phyloP scores from a whole-genome alignment of 1,140 invertebrate genomes.

The Nasonia vitripennis region DNA sequence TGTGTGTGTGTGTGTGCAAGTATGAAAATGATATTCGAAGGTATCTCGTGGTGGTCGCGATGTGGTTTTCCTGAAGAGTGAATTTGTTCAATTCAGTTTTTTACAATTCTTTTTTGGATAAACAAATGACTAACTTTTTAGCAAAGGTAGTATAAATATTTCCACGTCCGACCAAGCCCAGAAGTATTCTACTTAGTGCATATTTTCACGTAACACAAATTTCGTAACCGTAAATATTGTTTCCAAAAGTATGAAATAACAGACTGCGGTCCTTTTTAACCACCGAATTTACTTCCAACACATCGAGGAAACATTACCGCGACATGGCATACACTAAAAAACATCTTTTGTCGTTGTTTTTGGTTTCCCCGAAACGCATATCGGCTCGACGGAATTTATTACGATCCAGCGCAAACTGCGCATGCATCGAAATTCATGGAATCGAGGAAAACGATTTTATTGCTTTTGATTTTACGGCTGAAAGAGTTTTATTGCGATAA shows the following conservation, averaged over 20 bases:
- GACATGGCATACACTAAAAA: not conserved
- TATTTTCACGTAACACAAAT: too few species aligned
- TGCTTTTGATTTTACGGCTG: slow-evolving; percentile 26
- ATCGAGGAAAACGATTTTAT: slow-evolving; percentile 9
- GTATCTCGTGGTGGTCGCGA: not conserved
- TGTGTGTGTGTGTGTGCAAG: not conserved
- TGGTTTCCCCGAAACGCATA: not conserved
- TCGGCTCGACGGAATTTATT: not conserved
- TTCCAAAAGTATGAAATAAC: too few species aligned
- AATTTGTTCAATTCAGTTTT: too few species aligned
- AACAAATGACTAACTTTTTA: too few species aligned
- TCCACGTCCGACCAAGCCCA: too few species aligned
- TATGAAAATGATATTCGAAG: not conserved
- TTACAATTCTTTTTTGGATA: too few species aligned
- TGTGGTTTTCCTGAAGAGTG: not conserved
- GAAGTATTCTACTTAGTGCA: too few species aligned
- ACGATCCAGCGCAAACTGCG: not conserved
- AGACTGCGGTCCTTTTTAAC: too few species aligned
- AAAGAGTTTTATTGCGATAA: slow-evolving; percentile 45
- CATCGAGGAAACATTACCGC: not conserved
- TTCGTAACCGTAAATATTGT: too few species aligned
- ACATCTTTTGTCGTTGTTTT: not conserved
- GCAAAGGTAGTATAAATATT: too few species aligned
- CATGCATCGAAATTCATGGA: slow-evolving; percentile 23
- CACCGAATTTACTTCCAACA: not conserved